Percentiles rank a stretch among this genome's conserved stretches.
These are phyloP conservation scores for Synanthedon andrenaeformis DNA, from an alignment of 2,888 invertebrate species.

Conservation along the genomic window DNA sequence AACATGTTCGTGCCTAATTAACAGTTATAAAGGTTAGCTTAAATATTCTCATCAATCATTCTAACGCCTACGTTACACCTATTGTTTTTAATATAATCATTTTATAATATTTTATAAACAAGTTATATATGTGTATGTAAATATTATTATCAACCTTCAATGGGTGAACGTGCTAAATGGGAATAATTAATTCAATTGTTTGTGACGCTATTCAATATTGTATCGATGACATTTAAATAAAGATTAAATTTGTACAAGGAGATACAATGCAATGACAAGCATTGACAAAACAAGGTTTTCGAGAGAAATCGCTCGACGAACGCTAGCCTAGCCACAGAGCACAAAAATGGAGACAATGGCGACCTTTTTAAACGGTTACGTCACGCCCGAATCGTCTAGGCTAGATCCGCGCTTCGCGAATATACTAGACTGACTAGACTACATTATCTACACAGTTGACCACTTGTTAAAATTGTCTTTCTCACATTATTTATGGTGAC, in stretches of 20 bases:
- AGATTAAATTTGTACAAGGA: conserved; percentile 12
- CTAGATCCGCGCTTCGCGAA: conserved; percentile 7
- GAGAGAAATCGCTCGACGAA: conserved; percentile 29
- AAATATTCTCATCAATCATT: too few species aligned
- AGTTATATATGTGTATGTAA: too few species aligned
- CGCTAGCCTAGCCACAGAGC: background rate
- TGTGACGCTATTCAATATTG: background rate
- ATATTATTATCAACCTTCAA: too few species aligned
- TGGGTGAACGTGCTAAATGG: background rate
- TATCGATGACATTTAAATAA: conserved; percentile 3
- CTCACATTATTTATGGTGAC: conserved; percentile 9
- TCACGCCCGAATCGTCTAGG: conserved; percentile 22
- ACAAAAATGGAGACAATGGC: too few species aligned
- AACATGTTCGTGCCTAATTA: too few species aligned
- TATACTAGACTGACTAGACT: conserved; percentile 20
- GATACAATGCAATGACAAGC: conserved; percentile 24
- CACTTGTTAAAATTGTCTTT: conserved; percentile 16
- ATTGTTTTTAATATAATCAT: too few species aligned
- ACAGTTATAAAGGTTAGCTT: too few species aligned
- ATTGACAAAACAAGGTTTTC: conserved; percentile 24
- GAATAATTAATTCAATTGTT: background rate
- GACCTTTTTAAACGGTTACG: conserved; percentile 16
- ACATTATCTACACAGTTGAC: conserved; percentile 4
- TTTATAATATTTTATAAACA: too few species aligned
- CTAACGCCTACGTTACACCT: too few species aligned